phyloP scores from a whole-genome alignment of 1,140 invertebrate species.

The Tribolium castaneum region DNA sequence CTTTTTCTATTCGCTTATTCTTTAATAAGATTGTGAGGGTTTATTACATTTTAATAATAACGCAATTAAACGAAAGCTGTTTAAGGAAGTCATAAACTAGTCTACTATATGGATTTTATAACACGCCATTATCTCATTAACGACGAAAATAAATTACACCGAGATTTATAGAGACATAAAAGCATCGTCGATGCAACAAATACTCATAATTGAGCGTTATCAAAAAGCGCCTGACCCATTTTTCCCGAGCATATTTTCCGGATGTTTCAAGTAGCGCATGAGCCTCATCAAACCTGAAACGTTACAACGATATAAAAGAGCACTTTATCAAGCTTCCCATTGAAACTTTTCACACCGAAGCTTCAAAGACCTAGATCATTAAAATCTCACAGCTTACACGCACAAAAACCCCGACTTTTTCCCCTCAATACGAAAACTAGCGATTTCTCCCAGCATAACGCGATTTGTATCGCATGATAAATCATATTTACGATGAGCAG shows the following conservation, averaged over 20 bases:
- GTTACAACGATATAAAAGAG: conserved; percentile 21
- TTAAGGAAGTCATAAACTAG: conserved; percentile 39
- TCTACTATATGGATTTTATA: conserved; percentile 40
- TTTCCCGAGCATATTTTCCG: neutral
- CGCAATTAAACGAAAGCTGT: conserved; percentile 40
- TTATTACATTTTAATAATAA: conserved; percentile 44
- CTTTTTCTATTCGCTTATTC: conserved; percentile 39
- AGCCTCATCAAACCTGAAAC: conserved; percentile 20
- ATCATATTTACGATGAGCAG: conserved; percentile 50
- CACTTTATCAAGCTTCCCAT: conserved; percentile 16
- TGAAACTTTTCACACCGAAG: conserved; percentile 32
- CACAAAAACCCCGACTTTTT: conserved; percentile 18
- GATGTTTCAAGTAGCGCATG: neutral
- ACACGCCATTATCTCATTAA: conserved; percentile 40
- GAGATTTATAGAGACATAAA: conserved; percentile 37
- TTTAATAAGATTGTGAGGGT: conserved; percentile 40
- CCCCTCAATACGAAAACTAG: neutral
- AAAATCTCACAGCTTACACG: conserved; percentile 8
- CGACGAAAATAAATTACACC: conserved; percentile 38
- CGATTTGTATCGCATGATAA: conserved; percentile 50
- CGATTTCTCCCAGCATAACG: conserved; percentile 30
- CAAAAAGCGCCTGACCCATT: neutral
- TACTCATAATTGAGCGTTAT: neutral
- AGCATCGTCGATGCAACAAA: conserved; percentile 3
- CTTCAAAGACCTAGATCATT: conserved; percentile 39